Base-by-base conservation (phyloP, 2,797 vertebrate species). In the Danio kyathit region DNA sequence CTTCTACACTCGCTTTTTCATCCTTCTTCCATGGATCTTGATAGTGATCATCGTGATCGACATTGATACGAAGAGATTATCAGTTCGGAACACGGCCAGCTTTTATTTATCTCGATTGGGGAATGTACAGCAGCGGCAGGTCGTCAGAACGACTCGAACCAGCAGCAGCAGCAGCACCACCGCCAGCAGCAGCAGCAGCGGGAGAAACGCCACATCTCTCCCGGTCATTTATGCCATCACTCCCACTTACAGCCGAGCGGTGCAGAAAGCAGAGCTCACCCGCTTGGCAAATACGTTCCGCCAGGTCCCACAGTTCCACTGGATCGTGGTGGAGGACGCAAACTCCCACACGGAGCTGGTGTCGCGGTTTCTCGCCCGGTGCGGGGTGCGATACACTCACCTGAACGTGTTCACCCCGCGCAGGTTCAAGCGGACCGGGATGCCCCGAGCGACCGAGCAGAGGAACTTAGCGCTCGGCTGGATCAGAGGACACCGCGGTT, bases 251-350 rank as follows among this genome's bases (percentile, higher is more conserved):
- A 97, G 94, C 83, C 95, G 97, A 19, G 96, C 96, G 48, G 97
- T 97, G 90, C 97, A 99, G 93, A 99, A 99, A 88, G 97, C 97
- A 6, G 97, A 99, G 92, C 95, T 99, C 81, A 99, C 97, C 75
- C 95, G 97, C 7, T 88, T 99, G 89, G 95, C 96, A 51, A 97
- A 98, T 90, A 96, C 95, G 5, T 95, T 99, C 92, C 96, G 97
- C 88, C 97, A 98, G 94, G 96, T 99, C 84, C 93, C 96, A 88
- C 94, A 93, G 40, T 93, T 99, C 84, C 97, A 98, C 91, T 99
- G 97, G 97, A 92, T 99, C 87, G 91, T 99, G 46, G 97, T 98
- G 90, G 97, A 99, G 92, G 97, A 99, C 90, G 93, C 96, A 14
- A 91, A 93, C 5, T 79, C 88, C 81, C 95, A 95, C 86, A 97